Base-by-base conservation (phyloP, 2,797 vertebrate species). In the Manis javanica region DNA sequence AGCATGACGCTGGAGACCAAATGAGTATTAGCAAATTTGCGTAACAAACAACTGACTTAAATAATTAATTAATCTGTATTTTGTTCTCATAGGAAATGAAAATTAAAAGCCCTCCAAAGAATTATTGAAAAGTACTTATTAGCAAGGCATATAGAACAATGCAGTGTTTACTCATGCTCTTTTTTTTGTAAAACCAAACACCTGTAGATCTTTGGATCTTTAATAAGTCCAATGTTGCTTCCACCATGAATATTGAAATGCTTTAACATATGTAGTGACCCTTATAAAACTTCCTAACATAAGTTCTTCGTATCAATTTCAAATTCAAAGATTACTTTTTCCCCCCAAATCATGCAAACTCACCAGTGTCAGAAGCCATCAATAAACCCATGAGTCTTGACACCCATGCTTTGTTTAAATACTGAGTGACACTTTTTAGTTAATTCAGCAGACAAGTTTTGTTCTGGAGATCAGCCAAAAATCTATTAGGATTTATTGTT, bases 391-490 rank as follows among this genome's bases (percentile, higher is more conserved):
- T 64, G 24, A 37, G 13, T 83, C 64, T 74, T 92, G 59, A 87
- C 26, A 55, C 7, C 2, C 37, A 26, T 42, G 24, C 94, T 95
- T 53, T 92, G 53, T 94, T 63, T 69, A 64, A 84, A 69, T 55
- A 75, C 63, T 24, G n/a, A 82, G n/a, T 63, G 57, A 68, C 55
- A 63, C 46, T 61, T 92, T 90, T 87, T 87, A 95, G 46, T 84
- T 72, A n/a, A 83, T 95, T 91, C 42, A 91, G 14, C 34, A 74
- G 68, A 85, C 59, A 94, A 53, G 37, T 92, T 92, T 90, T 94
- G 24, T 89, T 95, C 93, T 87, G 49, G 91, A 95, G 83, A 59
- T n/a, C 66, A 39, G 34, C 39, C 74, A 93, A 14, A 85, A 77
- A 77, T 74, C 55, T 68, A 6, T 91, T 72, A 95, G 63, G 34